A percentile compares a stretch with the other conserved stretches of the same genome.
These are phyloP conservation scores for Psococerastis gibbosa DNA, from an alignment of 2,888 invertebrate genomes.

Conservation along the genomic window DNA sequence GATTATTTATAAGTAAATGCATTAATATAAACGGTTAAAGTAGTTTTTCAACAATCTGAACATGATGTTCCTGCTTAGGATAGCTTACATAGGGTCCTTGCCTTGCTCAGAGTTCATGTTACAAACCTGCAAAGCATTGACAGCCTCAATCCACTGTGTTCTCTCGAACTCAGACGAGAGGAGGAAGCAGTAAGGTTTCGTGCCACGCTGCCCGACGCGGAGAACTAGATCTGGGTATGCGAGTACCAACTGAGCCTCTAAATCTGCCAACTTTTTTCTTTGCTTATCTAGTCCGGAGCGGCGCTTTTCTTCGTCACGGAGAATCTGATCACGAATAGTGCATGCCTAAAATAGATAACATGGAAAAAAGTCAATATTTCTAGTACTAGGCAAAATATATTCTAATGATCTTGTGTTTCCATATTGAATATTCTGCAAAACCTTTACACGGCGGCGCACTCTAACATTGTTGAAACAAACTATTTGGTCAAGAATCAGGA, in stretches of 20 bases:
- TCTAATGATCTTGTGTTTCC: no score
- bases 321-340: constrained; percentile 66
- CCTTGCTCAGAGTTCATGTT: no score
- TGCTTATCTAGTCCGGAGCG: constrained; percentile 56
- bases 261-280: constrained; percentile 72
- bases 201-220: constrained; percentile 51
- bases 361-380: constrained; percentile 57
- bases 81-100: no score
- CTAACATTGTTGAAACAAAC: no score
- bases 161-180: constrained; percentile 87
- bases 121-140: constrained; percentile 66
- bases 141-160: constrained; percentile 85
- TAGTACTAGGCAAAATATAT: constrained; percentile 6
- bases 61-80: no score
- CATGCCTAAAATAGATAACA: no score
- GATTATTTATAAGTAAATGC: no score
- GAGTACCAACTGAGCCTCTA: constrained; percentile 76
- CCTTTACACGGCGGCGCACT: no score
- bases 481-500: no score
- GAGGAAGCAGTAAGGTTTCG: constrained; percentile 52
- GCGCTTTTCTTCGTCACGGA: constrained; percentile 53
- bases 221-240: constrained; percentile 80
- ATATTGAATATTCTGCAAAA: no score
- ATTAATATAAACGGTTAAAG: not conserved
- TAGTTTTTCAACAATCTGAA: not conserved